Evolutionary conservation across 2,888 invertebrate genomes (phyloP).

Genomic region (Nomada fucata): DNA sequence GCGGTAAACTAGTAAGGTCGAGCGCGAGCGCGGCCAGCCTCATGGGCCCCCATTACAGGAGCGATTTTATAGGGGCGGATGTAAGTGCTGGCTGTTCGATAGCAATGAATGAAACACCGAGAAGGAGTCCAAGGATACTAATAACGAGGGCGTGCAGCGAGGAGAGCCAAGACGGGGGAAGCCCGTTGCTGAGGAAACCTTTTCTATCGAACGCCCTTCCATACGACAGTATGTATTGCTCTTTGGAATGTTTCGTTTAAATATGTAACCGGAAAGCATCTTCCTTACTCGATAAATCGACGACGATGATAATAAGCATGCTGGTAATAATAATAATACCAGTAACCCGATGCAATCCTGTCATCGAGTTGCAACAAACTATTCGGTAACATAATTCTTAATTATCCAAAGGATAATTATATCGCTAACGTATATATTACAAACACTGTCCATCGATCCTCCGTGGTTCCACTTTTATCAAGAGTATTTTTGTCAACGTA

Average conservation of each 20-base stretch:
- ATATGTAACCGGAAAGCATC: background rate
- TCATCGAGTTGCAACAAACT: too few species aligned
- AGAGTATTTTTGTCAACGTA: too few species aligned
- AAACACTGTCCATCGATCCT: too few species aligned
- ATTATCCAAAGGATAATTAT: too few species aligned
- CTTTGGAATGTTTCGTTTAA: background rate
- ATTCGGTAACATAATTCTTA: too few species aligned
- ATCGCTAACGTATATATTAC: too few species aligned
- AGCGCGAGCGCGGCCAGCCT: constrained; percentile 86
- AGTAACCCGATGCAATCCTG: too few species aligned
- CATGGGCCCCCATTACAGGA: constrained; percentile 82
- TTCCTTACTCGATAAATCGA: background rate
- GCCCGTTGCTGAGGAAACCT: constrained; percentile 76
- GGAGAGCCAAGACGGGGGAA: constrained; percentile 86
- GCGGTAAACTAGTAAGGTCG: constrained; percentile 81
- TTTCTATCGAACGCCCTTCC: constrained; percentile 68
- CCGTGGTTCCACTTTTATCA: too few species aligned
- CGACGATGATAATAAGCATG: too few species aligned
- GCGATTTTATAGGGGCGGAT: constrained; percentile 71
- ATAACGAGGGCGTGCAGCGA: constrained; percentile 91
- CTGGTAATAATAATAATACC: too few species aligned
- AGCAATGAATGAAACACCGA: constrained; percentile 75
- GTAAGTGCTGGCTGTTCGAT: constrained; percentile 62
- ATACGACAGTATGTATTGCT: constrained; percentile 76
- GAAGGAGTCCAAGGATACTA: constrained; percentile 89